These are phyloP conservation scores for Epinephelus cyanopodus DNA, from an alignment of 2,113 vertebrate genomes.

Conservation along the genomic window DNA sequence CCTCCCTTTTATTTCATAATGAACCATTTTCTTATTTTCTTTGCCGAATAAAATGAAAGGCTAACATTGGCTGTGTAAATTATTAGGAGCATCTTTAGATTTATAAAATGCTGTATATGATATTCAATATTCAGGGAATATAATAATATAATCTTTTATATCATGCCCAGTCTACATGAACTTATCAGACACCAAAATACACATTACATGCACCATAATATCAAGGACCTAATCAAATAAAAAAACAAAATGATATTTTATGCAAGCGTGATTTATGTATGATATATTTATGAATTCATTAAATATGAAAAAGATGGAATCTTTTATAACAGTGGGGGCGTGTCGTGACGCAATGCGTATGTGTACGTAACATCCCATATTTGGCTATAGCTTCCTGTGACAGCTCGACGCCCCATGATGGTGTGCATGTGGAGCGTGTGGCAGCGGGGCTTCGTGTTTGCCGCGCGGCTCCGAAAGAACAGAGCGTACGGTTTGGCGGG, in stretches of 20 bases:
- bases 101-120: not conserved
- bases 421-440: slow-evolving; percentile 54
- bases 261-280: no score
- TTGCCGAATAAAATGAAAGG: not conserved
- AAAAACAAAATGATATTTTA: no score
- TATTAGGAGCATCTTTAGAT: not conserved
- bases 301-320: no score
- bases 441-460: slow-evolving; percentile 32
- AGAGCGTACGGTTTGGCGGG: slow-evolving; percentile 18
- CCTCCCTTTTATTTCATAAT: not conserved
- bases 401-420: slow-evolving; percentile 55
- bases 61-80: not conserved
- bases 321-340: slow-evolving; percentile 59
- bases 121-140: not conserved
- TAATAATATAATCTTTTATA: not conserved
- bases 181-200: not conserved
- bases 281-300: no score
- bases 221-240: not conserved
- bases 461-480: slow-evolving; percentile 43
- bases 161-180: not conserved
- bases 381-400: slow-evolving; percentile 62
- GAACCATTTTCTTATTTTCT: not conserved
- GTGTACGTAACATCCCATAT: slow-evolving; percentile 58
- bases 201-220: no score
- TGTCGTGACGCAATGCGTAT: slow-evolving; percentile 22